A percentile compares a stretch with the other conserved stretches of the same genome.
phyloP scores from a whole-genome alignment of 2,797 vertebrate species.

The Emys orbicularis region DNA sequence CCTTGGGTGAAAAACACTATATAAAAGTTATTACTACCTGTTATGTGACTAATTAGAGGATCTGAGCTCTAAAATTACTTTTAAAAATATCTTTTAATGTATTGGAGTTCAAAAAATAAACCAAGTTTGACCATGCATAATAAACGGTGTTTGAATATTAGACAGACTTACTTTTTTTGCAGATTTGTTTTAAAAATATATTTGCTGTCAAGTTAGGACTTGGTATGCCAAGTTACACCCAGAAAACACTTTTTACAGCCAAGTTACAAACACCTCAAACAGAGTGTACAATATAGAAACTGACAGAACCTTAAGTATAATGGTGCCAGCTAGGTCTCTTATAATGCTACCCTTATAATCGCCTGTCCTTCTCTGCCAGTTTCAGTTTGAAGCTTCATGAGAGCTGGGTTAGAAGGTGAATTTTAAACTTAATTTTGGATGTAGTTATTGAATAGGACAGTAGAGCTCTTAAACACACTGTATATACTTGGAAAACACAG shows the following conservation, averaged over 20 bases:
- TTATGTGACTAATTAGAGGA: background rate
- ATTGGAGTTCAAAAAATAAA: background rate
- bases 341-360: conserved; percentile 63
- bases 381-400: conserved; percentile 66
- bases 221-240: conserved; percentile 26
- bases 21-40: background rate
- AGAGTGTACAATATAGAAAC: background rate
- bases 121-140: background rate
- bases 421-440: conserved; percentile 68
- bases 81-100: background rate
- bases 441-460: conserved; percentile 73
- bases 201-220: conserved; percentile 8
- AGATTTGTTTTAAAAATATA: conserved; percentile 52
- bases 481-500: conserved; percentile 72
- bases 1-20: background rate
- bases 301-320: conserved; percentile 42
- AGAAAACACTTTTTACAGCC: conserved; percentile 66
- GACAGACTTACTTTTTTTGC: background rate
- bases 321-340: conserved; percentile 39
- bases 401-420: conserved; percentile 50
- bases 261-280: conserved; percentile 55
- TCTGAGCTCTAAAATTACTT: background rate
- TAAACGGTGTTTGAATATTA: background rate
- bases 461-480: conserved; percentile 69
- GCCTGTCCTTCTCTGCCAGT: conserved; percentile 51